Percentiles rank a stretch among this genome's conserved stretches.
These are phyloP conservation scores for Lordiphosa stackelbergi DNA, from an alignment of 1,140 invertebrate genomes.

Conservation along the genomic window DNA sequence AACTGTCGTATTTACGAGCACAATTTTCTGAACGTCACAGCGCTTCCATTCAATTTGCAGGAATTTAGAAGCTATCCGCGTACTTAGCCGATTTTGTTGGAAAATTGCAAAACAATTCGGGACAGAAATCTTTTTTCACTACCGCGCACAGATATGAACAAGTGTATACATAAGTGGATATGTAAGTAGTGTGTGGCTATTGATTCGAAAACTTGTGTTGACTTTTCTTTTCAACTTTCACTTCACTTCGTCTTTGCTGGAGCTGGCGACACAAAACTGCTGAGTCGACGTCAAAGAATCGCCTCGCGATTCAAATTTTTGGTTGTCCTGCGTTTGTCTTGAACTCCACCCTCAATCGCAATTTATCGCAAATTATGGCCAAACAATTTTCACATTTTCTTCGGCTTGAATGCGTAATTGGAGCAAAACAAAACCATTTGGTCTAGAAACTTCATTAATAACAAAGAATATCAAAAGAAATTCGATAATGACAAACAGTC, in stretches of 20 bases:
- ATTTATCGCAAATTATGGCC: conserved; percentile 46
- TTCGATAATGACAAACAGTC: conserved; percentile 20
- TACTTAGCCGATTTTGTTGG: conserved; percentile 3
- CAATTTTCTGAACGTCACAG: conserved; percentile 6
- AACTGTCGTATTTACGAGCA: conserved; percentile 22
- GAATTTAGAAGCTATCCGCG: not conserved
- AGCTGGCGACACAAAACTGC: conserved; percentile 31
- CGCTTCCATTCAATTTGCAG: conserved; percentile 5
- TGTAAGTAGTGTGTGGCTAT: not conserved
- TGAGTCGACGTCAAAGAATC: conserved; percentile 30
- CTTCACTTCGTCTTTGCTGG: conserved; percentile 5
- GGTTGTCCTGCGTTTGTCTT: conserved; percentile 18
- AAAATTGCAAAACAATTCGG: conserved; percentile 10
- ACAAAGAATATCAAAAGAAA: conserved; percentile 16
- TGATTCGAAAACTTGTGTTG: conserved; percentile 7
- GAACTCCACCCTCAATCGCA: conserved; percentile 33
- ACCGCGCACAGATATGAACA: conserved; percentile 8
- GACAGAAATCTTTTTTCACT: conserved; percentile 6
- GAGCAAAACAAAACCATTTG: conserved; percentile 47
- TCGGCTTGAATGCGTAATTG: conserved; percentile 7
- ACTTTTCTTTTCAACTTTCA: conserved; percentile 5
- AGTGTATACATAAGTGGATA: conserved; percentile 5
- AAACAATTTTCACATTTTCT: conserved; percentile 46
- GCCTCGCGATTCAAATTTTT: conserved; percentile 32
- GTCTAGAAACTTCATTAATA: conserved; percentile 33